A percentile compares a stretch with the other conserved stretches of the same genome.
These are phyloP conservation scores for Chrosomus eos DNA, from an alignment of 2,797 vertebrate species.

Conservation along the genomic window DNA sequence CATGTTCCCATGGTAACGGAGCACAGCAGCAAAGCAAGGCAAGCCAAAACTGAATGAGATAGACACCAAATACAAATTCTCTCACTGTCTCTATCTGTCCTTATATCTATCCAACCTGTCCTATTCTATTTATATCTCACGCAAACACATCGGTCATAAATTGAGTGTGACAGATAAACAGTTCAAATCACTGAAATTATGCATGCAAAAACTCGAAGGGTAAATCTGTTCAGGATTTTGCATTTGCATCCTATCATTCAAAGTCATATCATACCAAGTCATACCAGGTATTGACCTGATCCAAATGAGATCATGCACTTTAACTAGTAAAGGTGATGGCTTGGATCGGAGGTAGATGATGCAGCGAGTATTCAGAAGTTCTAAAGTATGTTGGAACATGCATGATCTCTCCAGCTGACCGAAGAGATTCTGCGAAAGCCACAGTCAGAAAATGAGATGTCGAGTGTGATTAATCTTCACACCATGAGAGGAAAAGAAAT, in stretches of 20 bases:
- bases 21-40: constrained; percentile 60
- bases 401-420: not conserved
- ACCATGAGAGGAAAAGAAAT: constrained; percentile 22
- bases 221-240: not conserved
- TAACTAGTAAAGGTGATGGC: not conserved
- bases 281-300: not conserved
- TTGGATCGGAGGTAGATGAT: not conserved
- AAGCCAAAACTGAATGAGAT: constrained; percentile 52
- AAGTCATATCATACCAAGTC: not conserved
- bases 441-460: constrained; percentile 64
- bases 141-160: not conserved
- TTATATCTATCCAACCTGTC: not conserved
- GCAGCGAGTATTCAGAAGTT: not conserved
- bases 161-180: constrained; percentile 18
- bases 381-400: constrained; percentile 9
- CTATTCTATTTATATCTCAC: not conserved
- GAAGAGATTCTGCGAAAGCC: constrained; percentile 14
- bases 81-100: not conserved
- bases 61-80: constrained; percentile 28
- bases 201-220: not conserved
- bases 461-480: constrained; percentile 62
- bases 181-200: not conserved
- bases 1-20: constrained; percentile 78
- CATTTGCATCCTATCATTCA: not conserved
- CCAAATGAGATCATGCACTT: not conserved